These are phyloP conservation scores for Pristiophorus japonicus DNA, from an alignment of 2,113 vertebrate genomes.

Conservation along the genomic window DNA sequence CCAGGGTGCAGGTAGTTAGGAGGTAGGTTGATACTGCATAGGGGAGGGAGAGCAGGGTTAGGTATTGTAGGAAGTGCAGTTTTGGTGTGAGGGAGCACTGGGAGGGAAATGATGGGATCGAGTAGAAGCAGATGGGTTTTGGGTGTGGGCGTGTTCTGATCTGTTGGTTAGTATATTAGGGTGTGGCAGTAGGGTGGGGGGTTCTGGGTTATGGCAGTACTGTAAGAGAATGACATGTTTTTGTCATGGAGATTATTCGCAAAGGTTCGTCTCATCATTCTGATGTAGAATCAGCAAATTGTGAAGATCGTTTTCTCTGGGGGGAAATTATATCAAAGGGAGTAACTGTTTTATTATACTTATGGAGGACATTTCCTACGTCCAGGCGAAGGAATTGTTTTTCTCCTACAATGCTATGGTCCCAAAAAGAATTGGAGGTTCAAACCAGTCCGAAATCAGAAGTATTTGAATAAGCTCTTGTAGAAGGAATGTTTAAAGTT, in stretches of 20 bases:
- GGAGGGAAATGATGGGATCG: not conserved
- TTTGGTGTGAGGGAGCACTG: not conserved
- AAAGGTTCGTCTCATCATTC: not conserved
- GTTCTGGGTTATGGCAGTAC: not conserved
- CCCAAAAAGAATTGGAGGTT: not conserved
- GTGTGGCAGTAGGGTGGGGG: not conserved
- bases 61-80: not conserved
- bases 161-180: not conserved
- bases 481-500: not conserved
- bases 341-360: not conserved
- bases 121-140: not conserved
- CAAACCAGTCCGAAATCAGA: not conserved
- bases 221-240: not conserved
- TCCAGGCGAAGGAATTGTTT: not conserved
- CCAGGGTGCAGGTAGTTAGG: not conserved
- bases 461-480: not conserved
- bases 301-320: not conserved
- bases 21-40: not conserved
- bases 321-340: not conserved
- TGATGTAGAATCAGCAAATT: not conserved
- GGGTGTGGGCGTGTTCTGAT: not conserved
- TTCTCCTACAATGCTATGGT: not conserved
- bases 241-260: not conserved
- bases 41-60: not conserved
- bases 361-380: not conserved